A percentile compares a stretch with the other conserved stretches of the same genome.
Conservation (phyloP, 2,113 vertebrate genomes). For the Burhinus oedicnemus region DNA sequence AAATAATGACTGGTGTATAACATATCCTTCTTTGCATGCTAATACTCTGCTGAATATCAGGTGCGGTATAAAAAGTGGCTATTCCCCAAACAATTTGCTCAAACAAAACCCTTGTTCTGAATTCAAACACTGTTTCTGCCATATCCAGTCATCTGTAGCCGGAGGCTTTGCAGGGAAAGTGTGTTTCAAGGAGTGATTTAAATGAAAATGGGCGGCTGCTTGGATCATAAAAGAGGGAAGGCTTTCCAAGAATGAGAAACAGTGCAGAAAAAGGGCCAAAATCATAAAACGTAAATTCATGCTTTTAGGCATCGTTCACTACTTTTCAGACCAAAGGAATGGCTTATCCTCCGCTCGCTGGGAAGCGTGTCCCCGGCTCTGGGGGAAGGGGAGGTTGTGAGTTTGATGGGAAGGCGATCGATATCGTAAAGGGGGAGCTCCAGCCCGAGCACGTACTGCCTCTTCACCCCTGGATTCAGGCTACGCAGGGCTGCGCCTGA, state of each 20-base stretch:
- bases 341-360: rapidly evolving
- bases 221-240: conserved; percentile 44
- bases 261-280: conserved; percentile 24
- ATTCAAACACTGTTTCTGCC: conserved; percentile 32
- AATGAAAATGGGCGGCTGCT: conserved; percentile 52
- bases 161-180: conserved; percentile 46
- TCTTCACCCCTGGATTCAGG: not conserved
- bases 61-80: conserved; percentile 39
- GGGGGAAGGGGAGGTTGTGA: not conserved
- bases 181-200: conserved; percentile 48
- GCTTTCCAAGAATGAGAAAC: conserved; percentile 55
- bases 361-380: rapidly evolving
- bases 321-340: not conserved
- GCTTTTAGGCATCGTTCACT: not conserved
- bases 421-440: rapidly evolving
- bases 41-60: conserved; percentile 42
- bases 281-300: conserved; percentile 37
- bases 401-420: rapidly evolving
- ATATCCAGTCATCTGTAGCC: conserved; percentile 60
- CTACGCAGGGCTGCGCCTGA: rapidly evolving
- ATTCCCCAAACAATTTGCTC: conserved; percentile 59
- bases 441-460: not conserved
- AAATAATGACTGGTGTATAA: conserved; percentile 20
- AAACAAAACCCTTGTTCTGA: conserved; percentile 55
- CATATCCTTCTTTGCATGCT: conserved; percentile 22